Percentiles rank a stretch among this genome's conserved stretches.
These are phyloP conservation scores for Clitarchus hookeri DNA, from an alignment of 2,888 invertebrate genomes.

Conservation along the genomic window DNA sequence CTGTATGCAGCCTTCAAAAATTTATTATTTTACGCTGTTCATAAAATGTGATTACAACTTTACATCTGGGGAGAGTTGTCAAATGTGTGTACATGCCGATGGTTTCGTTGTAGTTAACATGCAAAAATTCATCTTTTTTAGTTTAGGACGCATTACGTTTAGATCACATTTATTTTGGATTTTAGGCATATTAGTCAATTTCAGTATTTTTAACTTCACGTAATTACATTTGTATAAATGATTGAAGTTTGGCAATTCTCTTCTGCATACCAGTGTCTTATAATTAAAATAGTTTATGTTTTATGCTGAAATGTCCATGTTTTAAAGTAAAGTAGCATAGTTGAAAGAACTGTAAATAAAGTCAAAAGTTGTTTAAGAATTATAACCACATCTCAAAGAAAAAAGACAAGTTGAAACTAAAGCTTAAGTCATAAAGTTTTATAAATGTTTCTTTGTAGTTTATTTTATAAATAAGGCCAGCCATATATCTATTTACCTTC, in stretches of 20 bases:
- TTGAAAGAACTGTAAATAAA: not conserved
- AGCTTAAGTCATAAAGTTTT: constrained; percentile 7
- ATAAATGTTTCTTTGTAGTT: not conserved
- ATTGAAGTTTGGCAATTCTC: not conserved
- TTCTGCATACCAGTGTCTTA: not conserved
- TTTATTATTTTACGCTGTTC: not conserved
- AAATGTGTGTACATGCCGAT: not conserved
- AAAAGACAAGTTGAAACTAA: not conserved
- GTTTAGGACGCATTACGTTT: too few relatives aligned
- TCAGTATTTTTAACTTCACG: too few relatives aligned
- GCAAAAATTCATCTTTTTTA: too few relatives aligned
- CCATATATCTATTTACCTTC: constrained; percentile 4
- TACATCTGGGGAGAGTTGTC: constrained; percentile 4
- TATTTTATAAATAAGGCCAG: not conserved
- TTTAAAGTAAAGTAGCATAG: not conserved
- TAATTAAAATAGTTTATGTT: not conserved
- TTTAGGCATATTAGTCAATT: too few relatives aligned
- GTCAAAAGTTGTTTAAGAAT: not conserved
- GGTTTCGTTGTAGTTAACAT: too few relatives aligned
- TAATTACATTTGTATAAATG: not conserved
- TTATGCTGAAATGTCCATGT: not conserved
- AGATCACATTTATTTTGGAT: too few relatives aligned
- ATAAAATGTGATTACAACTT: not conserved
- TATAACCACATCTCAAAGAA: not conserved
- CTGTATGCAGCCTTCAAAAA: not conserved